Evolutionary conservation across 2,888 invertebrate genomes (phyloP).

Genomic region (Acholoe squamosa): DNA sequence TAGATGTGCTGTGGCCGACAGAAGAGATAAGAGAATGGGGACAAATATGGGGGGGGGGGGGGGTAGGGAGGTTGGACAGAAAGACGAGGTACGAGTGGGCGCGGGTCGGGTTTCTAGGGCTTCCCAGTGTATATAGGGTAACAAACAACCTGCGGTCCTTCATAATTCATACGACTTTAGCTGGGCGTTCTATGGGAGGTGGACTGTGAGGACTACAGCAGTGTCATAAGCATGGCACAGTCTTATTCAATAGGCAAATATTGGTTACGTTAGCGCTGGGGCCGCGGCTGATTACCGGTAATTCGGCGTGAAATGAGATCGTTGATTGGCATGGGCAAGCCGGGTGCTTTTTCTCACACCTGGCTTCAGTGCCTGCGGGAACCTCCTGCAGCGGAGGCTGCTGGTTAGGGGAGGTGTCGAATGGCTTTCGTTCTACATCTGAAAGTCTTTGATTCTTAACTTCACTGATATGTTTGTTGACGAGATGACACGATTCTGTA

Average conservation of each 20-base stretch:
- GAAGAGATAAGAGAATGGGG: too few relatives aligned
- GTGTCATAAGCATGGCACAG: background rate
- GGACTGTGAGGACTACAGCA: background rate
- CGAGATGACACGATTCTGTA: too few relatives aligned
- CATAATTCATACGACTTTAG: slow-evolving; percentile 11
- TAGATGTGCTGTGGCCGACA: too few relatives aligned
- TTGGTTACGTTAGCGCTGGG: slow-evolving; percentile 18
- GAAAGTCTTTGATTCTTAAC: too few relatives aligned
- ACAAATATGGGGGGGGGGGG: background rate
- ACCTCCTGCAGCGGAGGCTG: background rate
- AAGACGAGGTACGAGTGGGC: background rate
- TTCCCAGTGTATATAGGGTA: background rate
- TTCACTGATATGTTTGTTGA: too few relatives aligned
- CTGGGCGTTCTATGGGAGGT: background rate
- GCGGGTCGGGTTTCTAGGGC: background rate
- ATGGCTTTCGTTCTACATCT: background rate
- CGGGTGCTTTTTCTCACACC: background rate
- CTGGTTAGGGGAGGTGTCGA: background rate
- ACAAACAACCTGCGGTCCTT: background rate
- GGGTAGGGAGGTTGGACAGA: background rate
- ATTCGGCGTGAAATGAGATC: slow-evolving; percentile 32
- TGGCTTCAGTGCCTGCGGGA: background rate
- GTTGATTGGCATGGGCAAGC: background rate
- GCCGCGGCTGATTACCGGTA: background rate
- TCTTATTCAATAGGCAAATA: slow-evolving; percentile 10